Evolutionary conservation across 2,888 invertebrate species (phyloP), one percentile per base, ranked within the genome.

Genomic region (Leptodirus hochenwartii): DNA sequence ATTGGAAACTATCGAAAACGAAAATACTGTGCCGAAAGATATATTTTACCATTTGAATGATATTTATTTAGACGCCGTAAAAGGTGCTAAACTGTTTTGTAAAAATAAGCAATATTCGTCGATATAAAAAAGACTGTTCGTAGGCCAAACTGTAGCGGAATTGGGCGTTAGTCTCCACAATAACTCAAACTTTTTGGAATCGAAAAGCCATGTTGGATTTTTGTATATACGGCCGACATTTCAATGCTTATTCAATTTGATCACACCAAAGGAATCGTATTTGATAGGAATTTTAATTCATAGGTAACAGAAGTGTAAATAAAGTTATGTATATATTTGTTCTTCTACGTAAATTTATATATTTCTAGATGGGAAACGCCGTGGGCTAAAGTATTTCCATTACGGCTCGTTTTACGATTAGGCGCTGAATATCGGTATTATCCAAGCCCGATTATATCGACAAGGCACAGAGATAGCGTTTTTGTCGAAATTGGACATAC

Each of bases 401-500:
- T 75, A 22, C 62, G 85, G 8, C 56, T 87, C 17, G 63, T 84
- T 46, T 54, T 87, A 29, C 63, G 85, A 34, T 58, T 87, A 17
- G 85, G 85, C 2, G 81, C 82, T 3, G 80, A 84, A 49, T 82
- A 75, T 54, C 67, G 81, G 36, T 84, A 81, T 47, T 87, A 87
- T 54, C 85, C 85, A 1, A 78, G 79, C 46, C 80, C 84, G 2
- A 58, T 85, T 37, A 70, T 85, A 28, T 80, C 81, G 11, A 69
- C 77, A 11, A 61, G 81, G 14, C 66, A 72, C 45, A 59, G 85
- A 9, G 75, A 77, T 40, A 73, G 84, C 1, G 75, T 84, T 4
- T 87, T 76, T 50, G 76, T 69, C 16, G 84, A 85, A 57, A 77
- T 85, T 34, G 82, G 84, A 1, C 82, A 84, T 49, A 85, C 85